Percentiles rank a stretch among this genome's conserved stretches.
These are phyloP conservation scores for Suricata suricatta DNA, from an alignment of 2,113 vertebrate species.

Conservation along the genomic window DNA sequence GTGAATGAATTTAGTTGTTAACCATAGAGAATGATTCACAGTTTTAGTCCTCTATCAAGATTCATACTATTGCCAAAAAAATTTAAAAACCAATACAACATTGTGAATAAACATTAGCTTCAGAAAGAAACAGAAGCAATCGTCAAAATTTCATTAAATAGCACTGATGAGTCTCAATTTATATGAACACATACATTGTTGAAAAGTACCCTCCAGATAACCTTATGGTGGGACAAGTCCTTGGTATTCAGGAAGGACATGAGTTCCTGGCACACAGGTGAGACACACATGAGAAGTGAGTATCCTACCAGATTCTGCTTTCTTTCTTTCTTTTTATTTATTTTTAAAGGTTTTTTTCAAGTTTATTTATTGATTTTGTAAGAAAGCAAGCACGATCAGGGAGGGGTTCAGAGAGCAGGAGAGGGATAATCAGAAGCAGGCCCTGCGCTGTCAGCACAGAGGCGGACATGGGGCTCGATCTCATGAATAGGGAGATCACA, in stretches of 20 bases:
- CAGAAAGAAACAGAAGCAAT: not conserved
- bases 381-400: too few species aligned
- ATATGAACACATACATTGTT: not conserved
- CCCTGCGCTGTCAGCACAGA: too few species aligned
- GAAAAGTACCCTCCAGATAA: not conserved
- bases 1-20: not conserved
- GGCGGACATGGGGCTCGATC: too few species aligned
- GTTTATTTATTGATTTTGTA: too few species aligned
- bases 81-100: not conserved
- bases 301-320: not conserved
- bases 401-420: fast-evolving
- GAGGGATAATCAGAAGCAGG: too few species aligned
- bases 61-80: not conserved
- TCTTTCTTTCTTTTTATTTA: not conserved
- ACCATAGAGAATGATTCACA: not conserved
- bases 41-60: not conserved
- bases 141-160: not conserved
- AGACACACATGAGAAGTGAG: not conserved
- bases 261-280: not conserved
- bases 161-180: not conserved
- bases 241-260: not conserved
- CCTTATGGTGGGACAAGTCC: not conserved
- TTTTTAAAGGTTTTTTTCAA: too few species aligned
- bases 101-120: not conserved
- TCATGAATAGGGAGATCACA: too few species aligned